phyloP scores from a whole-genome alignment of 1,140 invertebrate genomes.

The Colletes latitarsis region DNA sequence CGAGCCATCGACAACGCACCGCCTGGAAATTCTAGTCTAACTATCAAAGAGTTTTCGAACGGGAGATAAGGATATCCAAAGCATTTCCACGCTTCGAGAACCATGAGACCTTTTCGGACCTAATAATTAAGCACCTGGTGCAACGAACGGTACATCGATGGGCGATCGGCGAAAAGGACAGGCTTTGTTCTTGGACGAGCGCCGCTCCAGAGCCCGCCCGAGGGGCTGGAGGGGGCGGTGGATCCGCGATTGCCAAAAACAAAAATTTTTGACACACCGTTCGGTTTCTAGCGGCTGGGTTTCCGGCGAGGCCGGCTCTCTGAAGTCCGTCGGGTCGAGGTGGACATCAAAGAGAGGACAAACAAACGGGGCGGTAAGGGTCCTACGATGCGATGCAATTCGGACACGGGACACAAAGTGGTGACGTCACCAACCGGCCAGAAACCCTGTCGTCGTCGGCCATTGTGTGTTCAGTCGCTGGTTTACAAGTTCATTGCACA shows the following conservation, averaged over 20 bases:
- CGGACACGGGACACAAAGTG: constrained; percentile 74
- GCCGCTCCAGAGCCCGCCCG: neutral
- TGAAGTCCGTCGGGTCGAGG: constrained; percentile 64
- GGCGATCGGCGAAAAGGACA: too few relatives aligned
- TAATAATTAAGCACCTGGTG: too few relatives aligned
- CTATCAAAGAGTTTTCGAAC: too few relatives aligned
- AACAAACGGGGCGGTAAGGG: constrained; percentile 69
- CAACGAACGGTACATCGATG: too few relatives aligned
- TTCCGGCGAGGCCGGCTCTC: constrained; percentile 50
- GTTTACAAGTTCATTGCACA: constrained; percentile 75
- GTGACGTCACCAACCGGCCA: constrained; percentile 72
- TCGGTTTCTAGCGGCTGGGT: constrained; percentile 33
- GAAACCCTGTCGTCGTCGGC: constrained; percentile 69
- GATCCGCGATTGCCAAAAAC: constrained; percentile 34
- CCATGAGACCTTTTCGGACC: too few relatives aligned
- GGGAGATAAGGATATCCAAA: too few relatives aligned
- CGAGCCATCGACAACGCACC: too few relatives aligned
- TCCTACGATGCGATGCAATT: constrained; percentile 73
- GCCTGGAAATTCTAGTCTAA: too few relatives aligned
- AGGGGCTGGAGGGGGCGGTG: too few relatives aligned
- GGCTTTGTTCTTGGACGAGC: neutral
- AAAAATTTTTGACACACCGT: constrained; percentile 55
- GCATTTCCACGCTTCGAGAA: too few relatives aligned
- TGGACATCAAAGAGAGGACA: constrained; percentile 75
- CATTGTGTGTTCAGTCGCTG: constrained; percentile 73